Evolutionary conservation across 2,797 vertebrate genomes (phyloP).

Genomic region (Xerus rutilus): DNA sequence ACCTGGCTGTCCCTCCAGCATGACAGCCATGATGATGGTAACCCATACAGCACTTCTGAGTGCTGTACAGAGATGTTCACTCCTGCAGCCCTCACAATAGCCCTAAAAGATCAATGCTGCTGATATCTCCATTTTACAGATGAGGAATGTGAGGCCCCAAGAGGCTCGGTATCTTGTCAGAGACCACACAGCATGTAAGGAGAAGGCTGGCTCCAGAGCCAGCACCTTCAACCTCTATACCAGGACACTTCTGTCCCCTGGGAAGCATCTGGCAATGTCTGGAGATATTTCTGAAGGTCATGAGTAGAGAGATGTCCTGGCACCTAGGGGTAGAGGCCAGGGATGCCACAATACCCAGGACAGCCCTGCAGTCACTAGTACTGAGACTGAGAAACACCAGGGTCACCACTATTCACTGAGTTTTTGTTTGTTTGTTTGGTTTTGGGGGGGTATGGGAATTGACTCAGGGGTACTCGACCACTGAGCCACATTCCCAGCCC

Average conservation of each 20-base stretch:
- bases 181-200: neutral
- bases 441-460: no score
- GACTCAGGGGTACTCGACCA: no score
- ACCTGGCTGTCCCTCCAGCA: fast-evolving
- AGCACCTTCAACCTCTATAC: neutral
- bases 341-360: neutral
- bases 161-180: neutral
- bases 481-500: no score
- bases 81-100: neutral
- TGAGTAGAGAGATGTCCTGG: neutral
- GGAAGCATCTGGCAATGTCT: neutral
- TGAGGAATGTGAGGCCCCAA: no score
- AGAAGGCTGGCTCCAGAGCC: neutral
- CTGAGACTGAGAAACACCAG: neutral
- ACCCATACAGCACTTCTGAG: neutral
- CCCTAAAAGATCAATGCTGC: no score
- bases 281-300: neutral
- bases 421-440: no score
- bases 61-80: neutral
- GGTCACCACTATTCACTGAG: fast-evolving
- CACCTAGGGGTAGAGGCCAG: neutral
- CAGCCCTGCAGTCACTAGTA: neutral
- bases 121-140: no score
- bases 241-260: no score
- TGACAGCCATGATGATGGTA: no score